Conservation (phyloP, 1,140 invertebrate species). For the Geopemphigus sp. region DNA sequence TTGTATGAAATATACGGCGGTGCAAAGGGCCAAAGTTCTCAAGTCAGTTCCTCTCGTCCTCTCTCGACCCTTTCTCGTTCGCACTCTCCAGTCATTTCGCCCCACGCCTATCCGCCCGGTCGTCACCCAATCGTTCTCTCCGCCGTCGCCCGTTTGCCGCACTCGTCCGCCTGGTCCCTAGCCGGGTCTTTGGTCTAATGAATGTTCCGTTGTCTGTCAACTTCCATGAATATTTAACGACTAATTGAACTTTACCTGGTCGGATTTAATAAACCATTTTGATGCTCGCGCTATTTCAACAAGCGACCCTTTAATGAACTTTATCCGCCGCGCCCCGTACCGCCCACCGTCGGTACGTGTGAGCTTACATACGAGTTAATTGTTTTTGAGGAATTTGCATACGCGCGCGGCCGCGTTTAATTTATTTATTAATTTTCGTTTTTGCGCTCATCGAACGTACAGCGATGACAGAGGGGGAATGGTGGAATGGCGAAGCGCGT, state of each 20-base stretch:
- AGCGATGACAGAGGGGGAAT: no score
- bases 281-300: constrained; percentile 25
- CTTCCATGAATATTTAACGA: constrained; percentile 49
- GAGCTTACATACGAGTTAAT: constrained; percentile 5
- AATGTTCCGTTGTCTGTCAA: constrained; percentile 45
- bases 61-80: background rate
- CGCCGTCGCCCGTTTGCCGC: background rate
- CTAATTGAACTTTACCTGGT: constrained; percentile 49
- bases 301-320: constrained; percentile 47
- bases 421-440: background rate
- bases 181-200: constrained; percentile 25
- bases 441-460: background rate
- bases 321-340: constrained; percentile 10
- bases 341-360: background rate
- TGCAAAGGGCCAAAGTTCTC: constrained; percentile 34
- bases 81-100: no score
- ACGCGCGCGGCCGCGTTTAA: no score
- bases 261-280: constrained; percentile 49
- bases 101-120: no score
- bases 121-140: no score
- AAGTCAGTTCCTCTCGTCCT: background rate
- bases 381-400: constrained; percentile 31
- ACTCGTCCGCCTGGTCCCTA: no score
- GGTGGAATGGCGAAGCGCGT: no score
- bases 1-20: constrained; percentile 3